A percentile compares a stretch with the other conserved stretches of the same genome.
Evolutionary conservation across 2,113 vertebrate species (phyloP).

Genomic region (Menidia beryllina): DNA sequence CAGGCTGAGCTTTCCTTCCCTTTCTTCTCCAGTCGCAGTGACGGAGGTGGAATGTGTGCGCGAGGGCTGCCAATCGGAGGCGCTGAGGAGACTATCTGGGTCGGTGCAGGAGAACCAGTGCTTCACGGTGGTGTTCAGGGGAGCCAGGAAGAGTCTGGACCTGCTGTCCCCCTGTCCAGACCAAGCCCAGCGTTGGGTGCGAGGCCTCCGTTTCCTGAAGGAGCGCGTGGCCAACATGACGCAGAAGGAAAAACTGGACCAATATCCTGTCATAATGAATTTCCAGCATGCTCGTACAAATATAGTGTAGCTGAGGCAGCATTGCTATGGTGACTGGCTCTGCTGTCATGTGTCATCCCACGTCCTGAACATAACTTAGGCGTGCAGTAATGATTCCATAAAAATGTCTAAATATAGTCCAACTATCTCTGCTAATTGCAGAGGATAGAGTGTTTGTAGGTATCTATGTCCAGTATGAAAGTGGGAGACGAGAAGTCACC

Average conservation of each 20-base stretch:
- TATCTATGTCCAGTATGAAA: conserved; percentile 1
- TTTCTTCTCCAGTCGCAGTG: conserved; percentile 85
- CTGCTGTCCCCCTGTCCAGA: conserved; percentile 84
- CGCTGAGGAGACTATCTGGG: conserved; percentile 81
- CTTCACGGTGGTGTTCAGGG: conserved; percentile 91
- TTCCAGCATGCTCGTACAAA: conserved; percentile 41
- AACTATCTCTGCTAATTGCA: conserved; percentile 44
- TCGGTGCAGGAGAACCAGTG: conserved; percentile 85
- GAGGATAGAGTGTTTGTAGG: conserved; percentile 18
- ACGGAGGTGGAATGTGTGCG: conserved; percentile 89
- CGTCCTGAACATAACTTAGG: conserved; percentile 53
- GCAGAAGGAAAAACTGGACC: conserved; percentile 93
- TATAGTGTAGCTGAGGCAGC: conserved; percentile 49
- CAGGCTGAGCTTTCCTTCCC: not conserved
- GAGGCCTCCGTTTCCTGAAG: conserved; percentile 88
- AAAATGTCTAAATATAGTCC: conserved; percentile 67
- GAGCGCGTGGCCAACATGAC: conserved; percentile 88
- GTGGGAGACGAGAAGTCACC: too few relatives aligned
- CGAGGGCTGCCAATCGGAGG: conserved; percentile 91
- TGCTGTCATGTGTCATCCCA: conserved; percentile 41
- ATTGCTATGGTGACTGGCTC: conserved; percentile 40
- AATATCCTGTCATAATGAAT: conserved; percentile 88
- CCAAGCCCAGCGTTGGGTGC: conserved; percentile 91
- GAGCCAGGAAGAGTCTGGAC: conserved; percentile 90
- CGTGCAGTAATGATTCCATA: conserved; percentile 41